Evolutionary conservation across 2,113 vertebrate genomes (phyloP), one percentile per base, ranked within the genome.

Genomic region (Dolichallabes microphthalmus): DNA sequence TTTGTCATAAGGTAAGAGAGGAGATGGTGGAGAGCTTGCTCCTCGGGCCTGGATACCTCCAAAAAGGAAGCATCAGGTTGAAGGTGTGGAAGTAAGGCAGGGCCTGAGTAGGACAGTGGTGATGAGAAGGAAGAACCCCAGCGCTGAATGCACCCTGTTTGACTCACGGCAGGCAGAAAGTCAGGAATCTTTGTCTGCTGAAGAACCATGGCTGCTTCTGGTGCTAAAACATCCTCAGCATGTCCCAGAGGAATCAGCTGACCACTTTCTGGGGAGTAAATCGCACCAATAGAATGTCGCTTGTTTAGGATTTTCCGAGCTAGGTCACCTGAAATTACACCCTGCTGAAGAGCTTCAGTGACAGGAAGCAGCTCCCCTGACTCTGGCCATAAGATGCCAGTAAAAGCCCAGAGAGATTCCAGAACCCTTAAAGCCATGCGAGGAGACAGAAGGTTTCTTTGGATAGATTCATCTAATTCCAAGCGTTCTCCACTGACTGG

Each of bases 311-410:
- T 94, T 83, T 93, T 93, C 53, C 89, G 88, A 66, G 95, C 92
- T 68, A 98, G 4, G 63, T 97, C 96, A 2, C 90, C 91, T 83
- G 96, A 95, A 73, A 99, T 92, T 15, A 95, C 66, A 25, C 96
- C 96, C 89, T 98, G 96, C 86, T 97, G 96, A 82, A 98, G 68
- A 77, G 96, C 97, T 83, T 96, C 95, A 27, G 90, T 91, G 45
- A 96, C 91, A 0, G 96, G 91, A 27, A 97, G 50, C 3, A 97
- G 85, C 88, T 98, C 96, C 69, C 97, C 97, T 0, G 96, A 96
- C 89, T 98, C 96, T 4, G 97, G 97, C 96, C 95, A 95, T 19
- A 99, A 90, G 17, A 99, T 90, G 60, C 97, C 97, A 92, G 87
- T 92, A 86, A 97, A 96, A 82, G 95, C 91, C 92, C 90, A 86